Evolutionary conservation across 2,113 vertebrate genomes (phyloP).

Genomic region (Pomatorhinus ruficollis): DNA sequence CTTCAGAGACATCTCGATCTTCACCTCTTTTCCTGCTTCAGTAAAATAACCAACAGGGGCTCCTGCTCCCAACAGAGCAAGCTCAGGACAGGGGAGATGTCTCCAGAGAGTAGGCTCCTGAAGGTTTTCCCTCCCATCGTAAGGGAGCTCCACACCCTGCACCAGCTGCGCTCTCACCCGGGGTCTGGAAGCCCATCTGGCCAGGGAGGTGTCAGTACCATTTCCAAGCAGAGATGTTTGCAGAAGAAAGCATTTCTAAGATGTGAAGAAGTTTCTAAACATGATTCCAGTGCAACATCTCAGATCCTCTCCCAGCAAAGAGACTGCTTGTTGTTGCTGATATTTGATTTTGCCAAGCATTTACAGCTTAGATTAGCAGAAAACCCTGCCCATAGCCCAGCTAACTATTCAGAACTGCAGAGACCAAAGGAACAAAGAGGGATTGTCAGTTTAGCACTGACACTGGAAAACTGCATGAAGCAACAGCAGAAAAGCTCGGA

Average conservation of each 20-base stretch:
- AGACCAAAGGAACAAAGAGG: slow-evolving; percentile 51
- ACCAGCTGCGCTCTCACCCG: accelerated
- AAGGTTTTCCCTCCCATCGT: background rate
- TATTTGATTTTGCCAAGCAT: background rate
- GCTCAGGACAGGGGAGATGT: background rate
- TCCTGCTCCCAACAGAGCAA: background rate
- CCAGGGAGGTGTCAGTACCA: accelerated
- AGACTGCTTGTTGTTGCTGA: background rate
- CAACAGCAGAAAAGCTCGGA: background rate
- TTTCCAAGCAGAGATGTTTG: background rate
- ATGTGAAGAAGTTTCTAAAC: background rate
- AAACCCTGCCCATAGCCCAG: background rate
- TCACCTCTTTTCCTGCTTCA: background rate
- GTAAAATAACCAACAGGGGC: background rate
- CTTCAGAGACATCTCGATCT: background rate
- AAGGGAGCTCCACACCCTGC: background rate
- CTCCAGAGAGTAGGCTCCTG: background rate
- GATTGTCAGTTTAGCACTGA: slow-evolving; percentile 23
- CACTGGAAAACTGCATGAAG: slow-evolving; percentile 11
- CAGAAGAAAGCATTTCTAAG: background rate
- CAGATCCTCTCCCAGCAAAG: background rate
- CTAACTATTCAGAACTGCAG: slow-evolving; percentile 26
- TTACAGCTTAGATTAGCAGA: slow-evolving; percentile 50
- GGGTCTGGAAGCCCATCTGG: background rate
- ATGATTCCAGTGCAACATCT: background rate